phyloP scores from a whole-genome alignment of 2,797 vertebrate genomes.

The Synaphobranchus kaupii region DNA sequence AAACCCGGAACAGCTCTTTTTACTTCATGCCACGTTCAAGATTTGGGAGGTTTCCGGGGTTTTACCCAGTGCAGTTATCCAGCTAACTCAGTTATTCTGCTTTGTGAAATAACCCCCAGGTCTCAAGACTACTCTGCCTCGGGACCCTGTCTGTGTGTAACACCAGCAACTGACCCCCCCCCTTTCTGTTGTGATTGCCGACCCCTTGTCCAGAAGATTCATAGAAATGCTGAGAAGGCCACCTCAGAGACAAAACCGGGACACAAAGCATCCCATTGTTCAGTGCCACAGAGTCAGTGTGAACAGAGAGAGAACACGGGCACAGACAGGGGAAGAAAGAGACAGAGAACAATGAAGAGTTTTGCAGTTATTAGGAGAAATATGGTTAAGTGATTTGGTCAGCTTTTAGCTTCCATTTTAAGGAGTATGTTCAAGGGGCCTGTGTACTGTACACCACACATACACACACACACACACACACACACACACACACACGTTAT shows the following conservation, averaged over 20 bases:
- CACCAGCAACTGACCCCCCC: constrained; percentile 31
- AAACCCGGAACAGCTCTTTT: too few relatives aligned
- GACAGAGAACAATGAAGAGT: constrained; percentile 22
- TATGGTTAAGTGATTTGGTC: too few relatives aligned
- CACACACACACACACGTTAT: too few relatives aligned
- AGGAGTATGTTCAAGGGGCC: too few relatives aligned
- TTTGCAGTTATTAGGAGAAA: not conserved
- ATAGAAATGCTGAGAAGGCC: constrained; percentile 71
- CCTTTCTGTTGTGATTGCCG: constrained; percentile 42
- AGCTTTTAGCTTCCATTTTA: too few relatives aligned
- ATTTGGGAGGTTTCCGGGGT: too few relatives aligned
- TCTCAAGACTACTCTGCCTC: not conserved
- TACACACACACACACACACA: too few relatives aligned
- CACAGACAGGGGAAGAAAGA: not conserved
- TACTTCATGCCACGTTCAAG: too few relatives aligned
- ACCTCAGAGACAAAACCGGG: constrained; percentile 51
- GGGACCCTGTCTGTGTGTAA: not conserved
- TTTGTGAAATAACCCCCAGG: too few relatives aligned
- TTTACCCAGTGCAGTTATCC: too few relatives aligned
- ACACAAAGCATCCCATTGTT: constrained; percentile 70
- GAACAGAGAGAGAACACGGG: constrained; percentile 20
- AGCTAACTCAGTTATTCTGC: too few relatives aligned
- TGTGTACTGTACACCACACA: too few relatives aligned
- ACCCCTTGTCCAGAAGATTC: constrained; percentile 48
- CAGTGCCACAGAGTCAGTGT: constrained; percentile 32